phyloP scores from a whole-genome alignment of 2,888 invertebrate genomes.

The Vesta saturnalis region DNA sequence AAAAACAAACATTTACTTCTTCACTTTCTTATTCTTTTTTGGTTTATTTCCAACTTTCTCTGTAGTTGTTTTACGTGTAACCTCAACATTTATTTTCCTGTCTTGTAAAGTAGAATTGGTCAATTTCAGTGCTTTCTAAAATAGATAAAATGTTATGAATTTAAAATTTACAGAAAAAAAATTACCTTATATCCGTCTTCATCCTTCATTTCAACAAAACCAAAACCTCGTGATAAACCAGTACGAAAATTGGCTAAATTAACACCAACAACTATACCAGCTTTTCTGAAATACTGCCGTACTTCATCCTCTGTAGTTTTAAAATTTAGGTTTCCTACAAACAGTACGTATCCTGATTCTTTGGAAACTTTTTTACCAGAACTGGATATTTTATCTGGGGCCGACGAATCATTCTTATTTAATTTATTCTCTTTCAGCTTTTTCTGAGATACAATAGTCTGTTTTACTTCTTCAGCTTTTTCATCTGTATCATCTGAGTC shows the following conservation, averaged over 20 bases:
- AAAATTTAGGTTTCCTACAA: neutral
- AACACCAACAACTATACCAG: neutral
- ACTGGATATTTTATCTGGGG: neutral
- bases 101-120: neutral
- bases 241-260: neutral
- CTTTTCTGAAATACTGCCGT: neutral
- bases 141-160: neutral
- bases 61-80: neutral
- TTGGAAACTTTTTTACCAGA: neutral
- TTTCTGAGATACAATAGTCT: neutral
- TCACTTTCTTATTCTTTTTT: neutral
- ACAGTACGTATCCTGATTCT: neutral
- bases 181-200: neutral
- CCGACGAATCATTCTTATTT: neutral
- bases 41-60: neutral
- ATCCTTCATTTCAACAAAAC: neutral
- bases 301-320: neutral
- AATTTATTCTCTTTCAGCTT: neutral
- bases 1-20: too few species aligned
- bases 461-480: neutral
- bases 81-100: neutral
- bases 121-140: neutral
- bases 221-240: neutral
- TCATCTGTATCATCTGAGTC: neutral
- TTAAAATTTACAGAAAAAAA: neutral